phyloP scores from a whole-genome alignment of 2,888 invertebrate genomes.

The Ditula angustiorana region DNA sequence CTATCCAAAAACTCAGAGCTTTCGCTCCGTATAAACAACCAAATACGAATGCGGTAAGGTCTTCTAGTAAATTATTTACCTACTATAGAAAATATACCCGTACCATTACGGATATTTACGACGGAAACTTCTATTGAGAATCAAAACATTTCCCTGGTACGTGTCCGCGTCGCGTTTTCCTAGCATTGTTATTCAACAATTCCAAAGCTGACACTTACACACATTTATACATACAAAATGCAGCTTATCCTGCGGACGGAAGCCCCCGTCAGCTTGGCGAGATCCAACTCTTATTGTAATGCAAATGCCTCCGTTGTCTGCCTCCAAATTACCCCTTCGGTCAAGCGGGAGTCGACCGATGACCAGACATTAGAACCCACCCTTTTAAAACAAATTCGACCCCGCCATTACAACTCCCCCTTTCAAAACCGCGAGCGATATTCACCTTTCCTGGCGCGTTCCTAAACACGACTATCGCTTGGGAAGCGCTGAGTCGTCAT shows the following conservation, averaged over 20 bases:
- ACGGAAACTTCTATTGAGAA: constrained; percentile 20
- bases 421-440: constrained; percentile 51
- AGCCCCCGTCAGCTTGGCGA: constrained; percentile 62
- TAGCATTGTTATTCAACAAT: constrained; percentile 71
- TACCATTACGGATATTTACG: constrained; percentile 20
- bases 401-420: constrained; percentile 53
- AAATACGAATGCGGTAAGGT: background rate
- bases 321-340: constrained; percentile 83
- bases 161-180: constrained; percentile 29
- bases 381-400: constrained; percentile 76
- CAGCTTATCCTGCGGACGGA: constrained; percentile 75
- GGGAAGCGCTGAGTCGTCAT: constrained; percentile 48
- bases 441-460: constrained; percentile 55
- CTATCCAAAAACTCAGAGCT: background rate
- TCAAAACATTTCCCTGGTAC: constrained; percentile 35
- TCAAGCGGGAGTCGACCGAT: constrained; percentile 77
- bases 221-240: constrained; percentile 72
- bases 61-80: constrained; percentile 3
- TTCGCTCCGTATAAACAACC: background rate
- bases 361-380: constrained; percentile 81
- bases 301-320: constrained; percentile 84
- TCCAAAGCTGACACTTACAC: constrained; percentile 63
- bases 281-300: constrained; percentile 81
- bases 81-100: background rate
- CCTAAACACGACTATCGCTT: constrained; percentile 56